These are phyloP conservation scores for Pituophis catenifer DNA, from an alignment of 2,113 vertebrate genomes.

Conservation along the genomic window DNA sequence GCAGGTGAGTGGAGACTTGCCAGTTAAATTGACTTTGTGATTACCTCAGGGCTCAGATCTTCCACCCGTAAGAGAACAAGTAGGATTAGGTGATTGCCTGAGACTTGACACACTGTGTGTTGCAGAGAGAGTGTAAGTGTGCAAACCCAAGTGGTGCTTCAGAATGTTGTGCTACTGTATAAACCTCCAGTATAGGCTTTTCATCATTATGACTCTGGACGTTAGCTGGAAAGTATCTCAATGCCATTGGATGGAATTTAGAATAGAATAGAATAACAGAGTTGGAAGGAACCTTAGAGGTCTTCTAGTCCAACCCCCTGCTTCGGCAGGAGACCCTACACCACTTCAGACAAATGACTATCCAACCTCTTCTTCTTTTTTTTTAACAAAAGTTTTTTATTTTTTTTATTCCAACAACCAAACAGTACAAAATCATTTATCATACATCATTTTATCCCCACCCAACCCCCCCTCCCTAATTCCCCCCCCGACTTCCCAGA, in stretches of 20 bases:
- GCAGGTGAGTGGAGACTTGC: not conserved
- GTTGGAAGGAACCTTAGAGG: no score
- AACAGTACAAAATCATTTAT: no score
- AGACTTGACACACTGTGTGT: not conserved
- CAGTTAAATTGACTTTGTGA: not conserved
- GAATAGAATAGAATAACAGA: no score
- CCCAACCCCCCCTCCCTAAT: no score
- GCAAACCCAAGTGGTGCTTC: not conserved
- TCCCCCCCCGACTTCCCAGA: no score
- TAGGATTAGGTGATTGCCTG: not conserved
- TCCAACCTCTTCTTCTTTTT: no score
- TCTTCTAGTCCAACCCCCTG: no score
- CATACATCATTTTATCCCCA: no score
- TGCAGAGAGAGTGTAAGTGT: not conserved
- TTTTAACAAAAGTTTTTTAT: no score
- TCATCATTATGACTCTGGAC: not conserved
- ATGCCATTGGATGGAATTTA: not conserved
- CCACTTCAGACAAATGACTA: no score
- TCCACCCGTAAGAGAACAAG: not conserved
- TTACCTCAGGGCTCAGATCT: not conserved
- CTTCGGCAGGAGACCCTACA: no score
- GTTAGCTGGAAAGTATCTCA: not conserved
- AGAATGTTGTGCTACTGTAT: not conserved
- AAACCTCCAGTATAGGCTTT: not conserved
- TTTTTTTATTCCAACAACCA: no score